Conservation (phyloP, 2,888 invertebrate species). For the Panzeria rudis region DNA sequence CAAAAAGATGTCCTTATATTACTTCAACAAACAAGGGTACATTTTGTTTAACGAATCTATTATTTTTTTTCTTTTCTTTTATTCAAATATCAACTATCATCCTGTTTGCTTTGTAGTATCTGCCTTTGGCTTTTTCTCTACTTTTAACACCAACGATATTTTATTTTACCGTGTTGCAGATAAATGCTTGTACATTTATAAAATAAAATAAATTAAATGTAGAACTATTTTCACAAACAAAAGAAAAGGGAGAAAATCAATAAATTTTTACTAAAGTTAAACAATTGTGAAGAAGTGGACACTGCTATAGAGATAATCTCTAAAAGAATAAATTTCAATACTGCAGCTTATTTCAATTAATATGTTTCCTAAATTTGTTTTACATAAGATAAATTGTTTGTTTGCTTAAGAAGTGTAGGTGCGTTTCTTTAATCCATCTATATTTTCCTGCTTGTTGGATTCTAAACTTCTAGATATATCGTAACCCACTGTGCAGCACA, state of each 20-base stretch:
- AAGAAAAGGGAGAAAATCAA: conserved; percentile 7
- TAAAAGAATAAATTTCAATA: background rate
- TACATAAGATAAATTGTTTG: no score
- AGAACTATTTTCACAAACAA: conserved; percentile 25
- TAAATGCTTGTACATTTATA: conserved; percentile 7
- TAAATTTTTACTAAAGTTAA: conserved; percentile 27
- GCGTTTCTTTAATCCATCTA: no score
- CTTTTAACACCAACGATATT: conserved; percentile 29
- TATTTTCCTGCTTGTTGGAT: no score
- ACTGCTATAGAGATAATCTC: background rate
- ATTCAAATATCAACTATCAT: conserved; percentile 27
- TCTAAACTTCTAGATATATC: no score
- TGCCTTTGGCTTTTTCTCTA: background rate
- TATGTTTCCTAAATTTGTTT: background rate
- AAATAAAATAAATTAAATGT: conserved; percentile 24
- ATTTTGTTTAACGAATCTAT: conserved; percentile 17
- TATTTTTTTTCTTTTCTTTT: background rate
- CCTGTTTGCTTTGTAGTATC: no score
- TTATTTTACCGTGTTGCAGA: conserved; percentile 26
- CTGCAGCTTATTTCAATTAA: background rate
- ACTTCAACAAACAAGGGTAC: background rate
- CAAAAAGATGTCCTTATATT: conserved; percentile 8
- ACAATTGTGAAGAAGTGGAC: background rate
- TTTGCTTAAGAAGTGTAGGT: no score
- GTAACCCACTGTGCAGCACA: conserved; percentile 11